A percentile compares a stretch with the other conserved stretches of the same genome.
phyloP scores from a whole-genome alignment of 1,140 invertebrate species.

The Lepidotrigona ventralis region DNA sequence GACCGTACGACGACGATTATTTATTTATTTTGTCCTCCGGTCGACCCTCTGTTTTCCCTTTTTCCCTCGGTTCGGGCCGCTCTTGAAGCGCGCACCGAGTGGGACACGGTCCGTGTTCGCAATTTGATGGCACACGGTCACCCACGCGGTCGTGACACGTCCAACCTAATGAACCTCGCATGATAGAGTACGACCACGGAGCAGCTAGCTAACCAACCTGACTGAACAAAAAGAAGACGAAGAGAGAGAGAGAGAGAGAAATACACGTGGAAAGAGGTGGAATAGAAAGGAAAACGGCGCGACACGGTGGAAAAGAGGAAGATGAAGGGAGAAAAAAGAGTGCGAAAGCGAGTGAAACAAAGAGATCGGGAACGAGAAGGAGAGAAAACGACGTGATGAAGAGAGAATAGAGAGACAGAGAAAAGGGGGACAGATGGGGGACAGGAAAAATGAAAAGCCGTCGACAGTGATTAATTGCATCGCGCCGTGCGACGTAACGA shows the following conservation, averaged over 20 bases:
- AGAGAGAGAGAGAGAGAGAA: not conserved
- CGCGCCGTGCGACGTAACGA: conserved; percentile 59
- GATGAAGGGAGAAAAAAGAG: not conserved
- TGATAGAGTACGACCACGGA: conserved; percentile 66
- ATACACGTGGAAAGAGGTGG: not conserved
- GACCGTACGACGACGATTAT: conserved; percentile 41
- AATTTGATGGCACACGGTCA: conserved; percentile 66
- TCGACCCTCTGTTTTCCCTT: conserved; percentile 26
- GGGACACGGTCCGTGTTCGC: conserved; percentile 55
- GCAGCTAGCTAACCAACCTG: conserved; percentile 53
- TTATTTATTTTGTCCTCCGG: conserved; percentile 49
- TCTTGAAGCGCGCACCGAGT: conserved; percentile 49
- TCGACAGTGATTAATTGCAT: conserved; percentile 68
- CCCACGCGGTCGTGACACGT: conserved; percentile 64
- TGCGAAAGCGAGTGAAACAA: conserved; percentile 12
- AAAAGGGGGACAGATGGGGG: conserved; percentile 15
- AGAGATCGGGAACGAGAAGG: not conserved
- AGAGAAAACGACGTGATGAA: not conserved
- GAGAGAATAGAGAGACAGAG: conserved; percentile 8
- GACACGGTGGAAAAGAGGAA: not conserved
- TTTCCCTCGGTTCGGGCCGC: conserved; percentile 8
- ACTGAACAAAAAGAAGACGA: conserved; percentile 23
- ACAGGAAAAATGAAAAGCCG: conserved; percentile 63
- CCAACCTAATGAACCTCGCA: conserved; percentile 71
- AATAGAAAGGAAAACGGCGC: not conserved